These are phyloP conservation scores for Semnornis frantzii DNA, from an alignment of 2,113 vertebrate species.

Conservation along the genomic window DNA sequence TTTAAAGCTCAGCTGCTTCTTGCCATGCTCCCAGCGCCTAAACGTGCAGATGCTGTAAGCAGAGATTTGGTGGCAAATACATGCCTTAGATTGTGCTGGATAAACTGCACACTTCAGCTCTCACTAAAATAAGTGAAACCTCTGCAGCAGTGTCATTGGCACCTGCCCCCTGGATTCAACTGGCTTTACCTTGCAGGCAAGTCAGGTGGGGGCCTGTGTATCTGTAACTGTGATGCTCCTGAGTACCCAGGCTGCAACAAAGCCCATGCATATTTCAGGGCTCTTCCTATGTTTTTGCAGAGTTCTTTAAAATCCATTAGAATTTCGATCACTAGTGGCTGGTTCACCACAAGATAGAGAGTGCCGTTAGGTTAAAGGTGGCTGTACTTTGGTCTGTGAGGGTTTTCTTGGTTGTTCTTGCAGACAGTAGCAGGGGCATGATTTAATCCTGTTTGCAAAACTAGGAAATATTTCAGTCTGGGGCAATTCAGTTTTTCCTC, in stretches of 20 bases:
- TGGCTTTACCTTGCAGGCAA: neutral
- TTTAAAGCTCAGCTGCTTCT: slow-evolving; percentile 65
- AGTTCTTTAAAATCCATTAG: neutral
- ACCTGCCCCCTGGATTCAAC: neutral
- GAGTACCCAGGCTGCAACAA: neutral
- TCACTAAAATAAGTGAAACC: slow-evolving; percentile 15
- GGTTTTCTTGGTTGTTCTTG: neutral
- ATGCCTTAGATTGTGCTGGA: neutral
- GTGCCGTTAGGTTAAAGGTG: neutral
- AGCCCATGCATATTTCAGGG: neutral
- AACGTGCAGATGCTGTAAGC: slow-evolving; percentile 61
- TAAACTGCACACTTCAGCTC: slow-evolving; percentile 31
- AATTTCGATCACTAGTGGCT: neutral
- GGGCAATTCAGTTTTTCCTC: neutral
- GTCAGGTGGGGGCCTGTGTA: neutral
- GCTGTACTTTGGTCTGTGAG: neutral
- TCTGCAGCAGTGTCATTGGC: neutral
- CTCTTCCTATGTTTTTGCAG: neutral
- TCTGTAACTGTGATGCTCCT: neutral
- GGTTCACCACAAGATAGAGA: neutral
- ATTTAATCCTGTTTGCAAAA: neutral
- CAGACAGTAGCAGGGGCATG: neutral
- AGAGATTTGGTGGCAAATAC: slow-evolving; percentile 46
- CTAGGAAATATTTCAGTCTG: neutral
- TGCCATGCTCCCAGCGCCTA: slow-evolving; percentile 23